A percentile compares a stretch with the other conserved stretches of the same genome.
These are phyloP conservation scores for Esox masquinongy DNA, from an alignment of 2,797 vertebrate genomes.

Conservation along the genomic window DNA sequence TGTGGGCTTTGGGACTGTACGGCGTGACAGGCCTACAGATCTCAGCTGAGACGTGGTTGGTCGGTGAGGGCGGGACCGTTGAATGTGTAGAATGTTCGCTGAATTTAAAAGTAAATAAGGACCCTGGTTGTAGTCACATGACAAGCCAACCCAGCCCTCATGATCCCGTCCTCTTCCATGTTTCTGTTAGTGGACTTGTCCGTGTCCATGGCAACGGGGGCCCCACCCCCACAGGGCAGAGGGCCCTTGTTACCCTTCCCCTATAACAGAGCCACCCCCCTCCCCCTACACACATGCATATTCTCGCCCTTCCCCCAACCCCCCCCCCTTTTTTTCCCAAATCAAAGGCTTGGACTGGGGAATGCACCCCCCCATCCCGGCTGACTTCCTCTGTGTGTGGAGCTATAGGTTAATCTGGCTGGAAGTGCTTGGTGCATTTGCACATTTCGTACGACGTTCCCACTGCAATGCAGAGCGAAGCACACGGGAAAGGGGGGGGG, in stretches of 20 bases:
- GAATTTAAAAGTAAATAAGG: conserved; percentile 67
- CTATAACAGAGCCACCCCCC: conserved; percentile 65
- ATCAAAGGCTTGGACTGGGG: conserved; percentile 64
- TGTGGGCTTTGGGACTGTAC: conserved; percentile 16
- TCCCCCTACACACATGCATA: conserved; percentile 1
- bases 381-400: conserved; percentile 55
- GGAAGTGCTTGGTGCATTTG: conserved; percentile 69
- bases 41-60: conserved; percentile 18
- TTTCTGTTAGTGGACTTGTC: conserved; percentile 74
- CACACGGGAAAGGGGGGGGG: conserved; percentile 42
- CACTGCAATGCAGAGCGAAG: conserved; percentile 67
- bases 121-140: conserved; percentile 61
- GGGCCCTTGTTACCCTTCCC: conserved; percentile 72
- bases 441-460: conserved; percentile 69
- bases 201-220: conserved; percentile 75
- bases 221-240: conserved; percentile 75
- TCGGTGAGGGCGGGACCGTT: background rate
- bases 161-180: conserved; percentile 60
- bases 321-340: conserved; percentile 41
- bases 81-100: conserved; percentile 42
- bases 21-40: conserved; percentile 21
- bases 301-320: conserved; percentile 25
- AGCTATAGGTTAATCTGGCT: conserved; percentile 75
- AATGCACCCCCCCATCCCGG: conserved; percentile 64
- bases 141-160: conserved; percentile 62